These are phyloP conservation scores for Pseudolaguvia tuberculata DNA, from an alignment of 2,113 vertebrate genomes.

Conservation along the genomic window DNA sequence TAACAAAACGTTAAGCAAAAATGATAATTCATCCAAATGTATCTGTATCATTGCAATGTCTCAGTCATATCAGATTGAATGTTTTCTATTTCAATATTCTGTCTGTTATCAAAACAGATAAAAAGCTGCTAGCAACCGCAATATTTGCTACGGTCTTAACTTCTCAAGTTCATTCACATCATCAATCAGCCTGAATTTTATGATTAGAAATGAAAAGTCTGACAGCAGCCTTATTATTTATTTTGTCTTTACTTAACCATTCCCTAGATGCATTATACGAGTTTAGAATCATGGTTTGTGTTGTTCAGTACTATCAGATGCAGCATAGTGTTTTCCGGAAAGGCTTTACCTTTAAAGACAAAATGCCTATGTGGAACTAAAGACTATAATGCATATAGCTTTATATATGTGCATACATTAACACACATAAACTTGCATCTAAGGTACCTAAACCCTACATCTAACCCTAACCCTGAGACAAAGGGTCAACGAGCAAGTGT, in stretches of 20 bases:
- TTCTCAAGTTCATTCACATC: background rate
- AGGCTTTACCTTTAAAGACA: background rate
- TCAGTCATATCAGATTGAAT: too few species aligned
- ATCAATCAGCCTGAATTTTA: background rate
- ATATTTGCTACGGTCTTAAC: background rate
- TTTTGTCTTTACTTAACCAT: too few species aligned
- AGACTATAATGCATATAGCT: too few species aligned
- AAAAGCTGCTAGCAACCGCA: background rate
- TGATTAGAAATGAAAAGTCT: background rate
- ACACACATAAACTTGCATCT: background rate
- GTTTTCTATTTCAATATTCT: background rate
- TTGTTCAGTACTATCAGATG: background rate
- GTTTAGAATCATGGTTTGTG: too few species aligned
- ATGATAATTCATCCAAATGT: too few species aligned
- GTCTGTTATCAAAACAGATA: background rate
- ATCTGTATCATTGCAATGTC: too few species aligned
- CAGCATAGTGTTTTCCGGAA: too few species aligned
- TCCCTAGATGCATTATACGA: background rate
- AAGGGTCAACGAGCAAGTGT: background rate
- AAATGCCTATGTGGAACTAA: too few species aligned
- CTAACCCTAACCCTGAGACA: too few species aligned
- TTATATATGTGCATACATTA: too few species aligned
- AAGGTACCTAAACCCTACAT: background rate
- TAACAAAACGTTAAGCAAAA: too few species aligned
- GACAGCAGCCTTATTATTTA: too few species aligned